These are phyloP conservation scores for Ceratina calcarata DNA, from an alignment of 1,140 invertebrate genomes.

Conservation along the genomic window DNA sequence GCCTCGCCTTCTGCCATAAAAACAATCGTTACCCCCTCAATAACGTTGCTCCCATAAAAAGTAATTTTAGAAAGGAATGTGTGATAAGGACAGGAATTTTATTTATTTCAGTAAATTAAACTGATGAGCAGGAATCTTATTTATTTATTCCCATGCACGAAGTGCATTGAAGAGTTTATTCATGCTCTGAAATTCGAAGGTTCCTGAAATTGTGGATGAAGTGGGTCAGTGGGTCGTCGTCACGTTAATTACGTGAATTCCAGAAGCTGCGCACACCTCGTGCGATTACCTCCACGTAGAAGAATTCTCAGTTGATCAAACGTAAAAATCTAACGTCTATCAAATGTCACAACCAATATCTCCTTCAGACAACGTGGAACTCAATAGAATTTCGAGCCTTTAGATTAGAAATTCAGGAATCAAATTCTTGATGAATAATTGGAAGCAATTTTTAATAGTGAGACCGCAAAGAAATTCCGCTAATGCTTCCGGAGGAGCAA, in stretches of 20 bases:
- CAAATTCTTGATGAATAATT: too few species aligned
- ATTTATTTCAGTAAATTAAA: too few species aligned
- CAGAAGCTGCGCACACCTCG: constrained; percentile 48
- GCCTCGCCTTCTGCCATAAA: not conserved
- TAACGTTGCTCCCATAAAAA: too few species aligned
- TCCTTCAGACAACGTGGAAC: not conserved
- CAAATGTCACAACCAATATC: not conserved
- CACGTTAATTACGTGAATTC: constrained; percentile 75
- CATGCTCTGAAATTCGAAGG: constrained; percentile 10
- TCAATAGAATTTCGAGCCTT: not conserved
- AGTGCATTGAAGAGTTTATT: not conserved
- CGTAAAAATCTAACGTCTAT: too few species aligned
- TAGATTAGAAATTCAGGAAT: too few species aligned
- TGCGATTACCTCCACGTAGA: constrained; percentile 42
- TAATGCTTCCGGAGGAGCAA: constrained; percentile 28
- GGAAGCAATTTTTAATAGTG: not conserved
- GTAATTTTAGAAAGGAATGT: too few species aligned
- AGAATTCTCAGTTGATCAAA: constrained; percentile 17
- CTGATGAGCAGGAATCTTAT: too few species aligned
- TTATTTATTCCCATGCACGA: too few species aligned
- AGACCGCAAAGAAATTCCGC: constrained; percentile 25
- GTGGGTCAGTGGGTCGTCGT: constrained; percentile 76
- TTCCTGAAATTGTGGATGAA: constrained; percentile 65
- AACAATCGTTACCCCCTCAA: not conserved
- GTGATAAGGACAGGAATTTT: too few species aligned